Conservation (phyloP, 2,888 invertebrate species). For the Endotricha flammealis region DNA sequence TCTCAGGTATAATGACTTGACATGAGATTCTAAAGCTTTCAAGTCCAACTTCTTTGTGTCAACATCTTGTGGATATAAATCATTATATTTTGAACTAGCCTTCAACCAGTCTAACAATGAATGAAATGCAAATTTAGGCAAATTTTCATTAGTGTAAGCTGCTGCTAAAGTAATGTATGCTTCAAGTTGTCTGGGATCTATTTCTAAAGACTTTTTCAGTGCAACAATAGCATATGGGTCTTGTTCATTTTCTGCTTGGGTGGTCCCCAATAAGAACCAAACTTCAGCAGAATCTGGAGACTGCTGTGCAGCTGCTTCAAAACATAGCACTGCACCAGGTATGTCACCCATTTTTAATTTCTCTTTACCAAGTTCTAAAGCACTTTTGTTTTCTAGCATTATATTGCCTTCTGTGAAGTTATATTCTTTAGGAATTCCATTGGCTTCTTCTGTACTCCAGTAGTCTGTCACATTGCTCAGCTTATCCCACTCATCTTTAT, state of each 20-base stretch:
- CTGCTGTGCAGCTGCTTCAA: slow-evolving; percentile 96
- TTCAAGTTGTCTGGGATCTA: slow-evolving; percentile 87
- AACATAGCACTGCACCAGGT: slow-evolving; percentile 96
- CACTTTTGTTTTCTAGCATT: slow-evolving; percentile 85
- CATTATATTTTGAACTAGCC: slow-evolving; percentile 88
- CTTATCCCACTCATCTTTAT: slow-evolving; percentile 88
- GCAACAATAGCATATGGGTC: slow-evolving; percentile 96
- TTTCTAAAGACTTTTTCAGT: slow-evolving; percentile 87
- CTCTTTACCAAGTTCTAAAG: slow-evolving; percentile 91
- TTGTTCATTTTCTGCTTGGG: slow-evolving; percentile 98
- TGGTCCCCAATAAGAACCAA: slow-evolving; percentile 92
- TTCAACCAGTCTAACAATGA: slow-evolving; percentile 88
- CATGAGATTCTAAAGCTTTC: slow-evolving; percentile 75
- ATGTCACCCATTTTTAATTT: slow-evolving; percentile 92
- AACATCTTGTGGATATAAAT: slow-evolving; percentile 80
- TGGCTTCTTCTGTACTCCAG: slow-evolving; percentile 81
- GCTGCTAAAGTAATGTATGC: slow-evolving; percentile 95
- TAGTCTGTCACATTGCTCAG: slow-evolving; percentile 81
- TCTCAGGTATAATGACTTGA: slow-evolving; percentile 86
- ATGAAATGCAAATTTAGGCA: slow-evolving; percentile 92
- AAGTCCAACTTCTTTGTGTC: slow-evolving; percentile 56
- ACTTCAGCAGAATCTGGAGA: slow-evolving; percentile 87
- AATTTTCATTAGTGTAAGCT: slow-evolving; percentile 97
- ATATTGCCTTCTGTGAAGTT: slow-evolving; percentile 91
- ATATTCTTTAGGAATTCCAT: slow-evolving; percentile 82